These are phyloP conservation scores for Odobenus rosmarus DNA, from an alignment of 2,113 vertebrate species.

Conservation along the genomic window DNA sequence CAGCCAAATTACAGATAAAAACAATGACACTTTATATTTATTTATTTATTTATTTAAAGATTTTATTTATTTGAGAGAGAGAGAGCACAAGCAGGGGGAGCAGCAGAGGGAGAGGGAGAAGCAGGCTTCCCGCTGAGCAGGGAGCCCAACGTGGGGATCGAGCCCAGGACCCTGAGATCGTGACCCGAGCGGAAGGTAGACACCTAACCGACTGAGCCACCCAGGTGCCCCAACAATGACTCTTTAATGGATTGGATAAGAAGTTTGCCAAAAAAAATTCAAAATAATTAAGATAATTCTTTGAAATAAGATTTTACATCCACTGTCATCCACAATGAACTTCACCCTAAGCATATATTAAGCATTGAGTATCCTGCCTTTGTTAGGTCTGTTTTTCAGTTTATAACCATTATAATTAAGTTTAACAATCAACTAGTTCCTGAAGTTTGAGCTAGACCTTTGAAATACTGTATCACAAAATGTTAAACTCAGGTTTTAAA, in stretches of 20 bases:
- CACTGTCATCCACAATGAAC: neutral
- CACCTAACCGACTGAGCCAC: no score
- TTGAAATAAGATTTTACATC: constrained; percentile 29
- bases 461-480: constrained; percentile 45
- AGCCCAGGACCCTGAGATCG: no score
- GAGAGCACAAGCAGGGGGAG: no score
- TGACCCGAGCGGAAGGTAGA: no score
- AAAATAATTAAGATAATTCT: constrained; percentile 7
- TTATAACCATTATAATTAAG: constrained; percentile 15
- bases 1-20: constrained; percentile 31
- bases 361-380: neutral
- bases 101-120: no score
- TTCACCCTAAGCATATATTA: neutral
- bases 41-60: no score
- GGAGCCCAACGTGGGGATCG: no score
- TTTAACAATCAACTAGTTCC: constrained; percentile 26
- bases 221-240: neutral
- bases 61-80: no score
- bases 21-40: neutral
- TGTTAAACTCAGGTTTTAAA: constrained; percentile 27
- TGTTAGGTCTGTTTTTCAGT: constrained; percentile 30
- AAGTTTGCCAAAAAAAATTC: neutral
- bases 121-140: no score
- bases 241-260: neutral
- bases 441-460: constrained; percentile 46